phyloP scores from a whole-genome alignment of 1,140 invertebrate species.

The Archegozetes longisetosus region DNA sequence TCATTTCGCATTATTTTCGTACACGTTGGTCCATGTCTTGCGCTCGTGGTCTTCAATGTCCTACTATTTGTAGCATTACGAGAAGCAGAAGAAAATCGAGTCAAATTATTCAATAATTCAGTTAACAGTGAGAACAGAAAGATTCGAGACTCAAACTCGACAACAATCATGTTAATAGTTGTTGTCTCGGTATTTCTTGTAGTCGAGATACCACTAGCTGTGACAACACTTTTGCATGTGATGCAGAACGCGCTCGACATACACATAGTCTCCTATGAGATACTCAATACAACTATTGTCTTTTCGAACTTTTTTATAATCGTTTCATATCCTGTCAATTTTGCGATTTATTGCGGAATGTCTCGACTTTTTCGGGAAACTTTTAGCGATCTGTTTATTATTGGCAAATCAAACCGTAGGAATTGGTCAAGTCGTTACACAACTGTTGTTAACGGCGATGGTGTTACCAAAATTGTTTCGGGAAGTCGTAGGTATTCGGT shows the following conservation, averaged over 20 bases:
- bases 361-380: slow-evolving; percentile 80
- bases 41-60: slow-evolving; percentile 71
- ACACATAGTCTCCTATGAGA: slow-evolving; percentile 48
- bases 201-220: slow-evolving; percentile 76
- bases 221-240: slow-evolving; percentile 68
- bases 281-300: slow-evolving; percentile 64
- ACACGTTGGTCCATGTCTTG: slow-evolving; percentile 69
- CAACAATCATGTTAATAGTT: slow-evolving; percentile 81
- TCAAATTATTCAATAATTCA: slow-evolving; percentile 45
- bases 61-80: slow-evolving; percentile 67
- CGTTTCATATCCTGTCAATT: slow-evolving; percentile 78
- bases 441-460: neutral
- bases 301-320: slow-evolving; percentile 82
- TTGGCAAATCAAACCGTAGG: neutral
- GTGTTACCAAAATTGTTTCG: neutral
- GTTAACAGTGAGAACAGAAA: neutral
- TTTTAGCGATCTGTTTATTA: slow-evolving; percentile 37
- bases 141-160: slow-evolving; percentile 64
- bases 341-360: slow-evolving; percentile 92
- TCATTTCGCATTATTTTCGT: slow-evolving; percentile 77
- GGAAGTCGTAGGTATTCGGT: neutral
- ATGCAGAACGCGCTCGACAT: slow-evolving; percentile 43
- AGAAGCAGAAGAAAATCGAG: slow-evolving; percentile 30
- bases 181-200: slow-evolving; percentile 78
- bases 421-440: neutral